phyloP scores from a whole-genome alignment of 1,140 invertebrate species.

The Drosophila nigromelanica region DNA sequence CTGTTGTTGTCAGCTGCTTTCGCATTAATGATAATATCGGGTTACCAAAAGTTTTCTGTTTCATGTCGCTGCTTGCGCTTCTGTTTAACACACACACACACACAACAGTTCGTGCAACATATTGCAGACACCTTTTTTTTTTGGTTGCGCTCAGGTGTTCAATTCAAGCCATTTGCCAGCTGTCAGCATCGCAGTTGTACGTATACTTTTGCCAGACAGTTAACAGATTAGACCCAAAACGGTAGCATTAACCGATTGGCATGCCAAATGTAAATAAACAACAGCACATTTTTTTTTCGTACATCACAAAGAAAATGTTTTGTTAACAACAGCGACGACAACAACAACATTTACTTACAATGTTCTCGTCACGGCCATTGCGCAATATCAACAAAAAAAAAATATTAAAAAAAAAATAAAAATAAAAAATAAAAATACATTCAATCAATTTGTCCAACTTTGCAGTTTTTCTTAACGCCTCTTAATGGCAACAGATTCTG shows the following conservation, averaged over 20 bases:
- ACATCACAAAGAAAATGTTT: conserved; percentile 27
- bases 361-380: conserved; percentile 31
- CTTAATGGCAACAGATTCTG: conserved; percentile 31
- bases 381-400: conserved; percentile 49
- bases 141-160: background rate
- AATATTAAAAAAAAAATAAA: background rate
- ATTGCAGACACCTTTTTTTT: conserved; percentile 23
- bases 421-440: conserved; percentile 2
- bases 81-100: conserved; percentile 32
- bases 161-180: conserved; percentile 22
- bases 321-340: conserved; percentile 24
- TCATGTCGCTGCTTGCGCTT: conserved; percentile 36
- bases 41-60: conserved; percentile 51
- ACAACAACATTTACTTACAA: conserved; percentile 19
- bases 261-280: conserved; percentile 69
- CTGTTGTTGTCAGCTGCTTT: conserved; percentile 38
- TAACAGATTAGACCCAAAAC: conserved; percentile 34
- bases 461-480: conserved; percentile 51
- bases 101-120: conserved; percentile 28
- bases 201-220: conserved; percentile 6
- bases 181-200: conserved; percentile 17
- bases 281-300: conserved; percentile 1
- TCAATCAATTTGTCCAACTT: conserved; percentile 48
- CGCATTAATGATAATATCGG: conserved; percentile 56
- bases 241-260: conserved; percentile 54